These are phyloP conservation scores for Anagyrus pseudococci DNA, from an alignment of 2,888 invertebrate genomes.

Conservation along the genomic window DNA sequence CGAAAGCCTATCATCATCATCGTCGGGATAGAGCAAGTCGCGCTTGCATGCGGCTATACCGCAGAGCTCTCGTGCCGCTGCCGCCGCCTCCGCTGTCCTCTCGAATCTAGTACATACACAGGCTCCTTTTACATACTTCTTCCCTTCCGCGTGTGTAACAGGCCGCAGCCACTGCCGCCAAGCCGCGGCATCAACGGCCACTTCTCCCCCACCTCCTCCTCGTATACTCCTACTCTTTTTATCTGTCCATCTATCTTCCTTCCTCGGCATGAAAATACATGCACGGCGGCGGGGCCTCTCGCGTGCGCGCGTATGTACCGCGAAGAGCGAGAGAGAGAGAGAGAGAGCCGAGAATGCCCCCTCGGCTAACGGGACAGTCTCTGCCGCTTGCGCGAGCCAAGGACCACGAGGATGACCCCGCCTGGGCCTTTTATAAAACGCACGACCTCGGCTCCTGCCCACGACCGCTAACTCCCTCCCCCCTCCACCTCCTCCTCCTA, in stretches of 20 bases:
- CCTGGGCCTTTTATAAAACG: conserved; percentile 28
- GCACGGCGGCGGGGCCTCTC: background rate
- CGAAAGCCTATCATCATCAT: too few relatives aligned
- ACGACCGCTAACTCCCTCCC: conserved; percentile 24
- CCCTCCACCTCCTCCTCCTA: conserved; percentile 14
- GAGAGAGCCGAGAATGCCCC: too few relatives aligned
- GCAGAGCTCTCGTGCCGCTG: too few relatives aligned
- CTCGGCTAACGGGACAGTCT: conserved; percentile 19
- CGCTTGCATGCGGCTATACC: too few relatives aligned
- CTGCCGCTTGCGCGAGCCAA: conserved; percentile 4
- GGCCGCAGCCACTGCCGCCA: background rate
- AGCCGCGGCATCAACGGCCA: background rate
- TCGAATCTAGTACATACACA: too few relatives aligned
- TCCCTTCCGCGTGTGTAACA: conserved; percentile 13
- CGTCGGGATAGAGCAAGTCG: too few relatives aligned
- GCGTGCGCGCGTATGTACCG: background rate
- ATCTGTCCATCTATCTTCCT: conserved; percentile 26
- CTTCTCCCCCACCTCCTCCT: background rate
- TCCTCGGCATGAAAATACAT: conserved; percentile 1
- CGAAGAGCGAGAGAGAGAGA: too few relatives aligned
- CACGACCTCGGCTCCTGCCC: conserved; percentile 31
- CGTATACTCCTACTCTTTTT: background rate
- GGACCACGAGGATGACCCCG: conserved; percentile 26
- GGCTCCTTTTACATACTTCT: too few relatives aligned
- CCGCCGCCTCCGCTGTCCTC: too few relatives aligned